Evolutionary conservation across 2,113 vertebrate species (phyloP).

Genomic region (Vidua chalybeata): DNA sequence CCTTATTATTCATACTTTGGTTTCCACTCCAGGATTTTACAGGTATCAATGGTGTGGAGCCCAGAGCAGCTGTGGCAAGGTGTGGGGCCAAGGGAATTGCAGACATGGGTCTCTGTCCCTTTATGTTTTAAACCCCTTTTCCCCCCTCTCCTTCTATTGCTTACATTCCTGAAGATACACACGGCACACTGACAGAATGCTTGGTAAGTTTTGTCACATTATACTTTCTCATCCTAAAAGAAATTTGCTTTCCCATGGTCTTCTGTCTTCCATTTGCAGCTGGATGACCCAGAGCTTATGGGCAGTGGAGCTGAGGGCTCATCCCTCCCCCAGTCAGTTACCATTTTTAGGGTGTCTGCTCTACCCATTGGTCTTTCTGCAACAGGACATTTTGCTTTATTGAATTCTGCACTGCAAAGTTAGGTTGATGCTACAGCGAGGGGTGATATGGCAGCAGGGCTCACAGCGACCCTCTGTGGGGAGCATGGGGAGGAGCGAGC

Average conservation of each 20-base stretch:
- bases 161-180: not conserved
- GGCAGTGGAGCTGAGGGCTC: not conserved
- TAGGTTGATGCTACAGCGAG: fast-evolving
- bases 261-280: not conserved
- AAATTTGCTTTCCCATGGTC: not conserved
- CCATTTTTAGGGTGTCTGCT: not conserved
- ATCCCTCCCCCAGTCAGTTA: not conserved
- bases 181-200: not conserved
- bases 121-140: fast-evolving
- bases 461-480: fast-evolving
- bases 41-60: not conserved
- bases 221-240: not conserved
- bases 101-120: not conserved
- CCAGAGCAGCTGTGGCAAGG: not conserved
- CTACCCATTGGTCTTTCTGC: not conserved
- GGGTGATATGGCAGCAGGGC: not conserved
- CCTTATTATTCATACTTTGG: not conserved
- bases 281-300: not conserved
- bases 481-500: fast-evolving
- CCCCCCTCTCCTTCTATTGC: not conserved
- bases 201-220: not conserved
- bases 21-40: not conserved
- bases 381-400: not conserved
- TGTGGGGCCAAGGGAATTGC: not conserved
- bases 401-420: not conserved